Base-by-base conservation (phyloP, 2,888 invertebrate species). In the Agonopterix heracliana region DNA sequence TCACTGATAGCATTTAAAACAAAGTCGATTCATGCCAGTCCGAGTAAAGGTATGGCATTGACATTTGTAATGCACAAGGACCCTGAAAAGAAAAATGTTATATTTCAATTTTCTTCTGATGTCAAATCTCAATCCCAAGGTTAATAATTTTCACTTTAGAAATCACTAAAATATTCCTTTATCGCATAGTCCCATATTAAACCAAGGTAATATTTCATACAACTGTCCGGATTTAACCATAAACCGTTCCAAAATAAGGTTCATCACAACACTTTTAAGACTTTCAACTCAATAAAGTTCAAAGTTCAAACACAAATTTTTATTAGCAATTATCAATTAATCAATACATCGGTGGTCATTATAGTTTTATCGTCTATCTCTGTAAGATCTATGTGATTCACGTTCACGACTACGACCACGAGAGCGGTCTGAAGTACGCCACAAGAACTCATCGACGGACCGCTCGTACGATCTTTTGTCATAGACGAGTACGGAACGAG, bases 381-480 rank as follows among this genome's bases (percentile, higher is more conserved):
- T 87, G 66, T 91, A 91, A 56, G 91, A 87, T 61, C 91, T 85
- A 57, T 86, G 82, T 50, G 90, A 85, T 57, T 91, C 91, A 66
- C 91, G 87, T 44, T 89, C 89, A 57, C 89, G 83, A 56, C 89
- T 91, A 17, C 92, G 90, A 44, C 90, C 91, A 54, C 90, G 90
- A 47, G 92, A 90, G 40, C 94, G 90, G 64, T 93, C 92, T 49
- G 92, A 90, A 9, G 95, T 95, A 71, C 96, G 92, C 91, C 95
- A 94, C 52, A 96, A 82, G 80, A 96, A 96, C 74, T 96, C 96
- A 78, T 96, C 88, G 17, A 96, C 96, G 51, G 95, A 95, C 46
- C 96, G 92, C 75, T 97, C 97, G 79, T 97, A 97, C 38, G 94
- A 94, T 46, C 94, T 90, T 68, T 94, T 94, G 59, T 94, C 94